Evolutionary conservation across 2,888 invertebrate genomes (phyloP).

Genomic region (Sylvicola fuscatus): DNA sequence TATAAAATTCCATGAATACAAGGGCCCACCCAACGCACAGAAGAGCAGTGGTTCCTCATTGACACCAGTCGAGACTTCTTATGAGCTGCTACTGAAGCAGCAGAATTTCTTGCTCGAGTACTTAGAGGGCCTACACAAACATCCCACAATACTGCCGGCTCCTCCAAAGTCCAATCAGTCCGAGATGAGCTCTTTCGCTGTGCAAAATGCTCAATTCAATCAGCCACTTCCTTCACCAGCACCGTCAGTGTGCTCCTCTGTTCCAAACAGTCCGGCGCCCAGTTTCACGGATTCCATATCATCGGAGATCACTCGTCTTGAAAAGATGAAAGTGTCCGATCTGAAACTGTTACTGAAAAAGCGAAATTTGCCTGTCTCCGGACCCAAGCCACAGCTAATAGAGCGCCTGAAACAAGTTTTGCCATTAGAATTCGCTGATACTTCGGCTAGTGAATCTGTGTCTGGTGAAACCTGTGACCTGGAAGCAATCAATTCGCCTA

Average conservation of each 20-base stretch:
- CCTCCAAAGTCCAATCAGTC: slow-evolving; percentile 25
- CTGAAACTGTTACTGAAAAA: slow-evolving; percentile 86
- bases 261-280: slow-evolving; percentile 21
- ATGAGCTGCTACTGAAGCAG: slow-evolving; percentile 80
- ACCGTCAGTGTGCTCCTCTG: slow-evolving; percentile 27
- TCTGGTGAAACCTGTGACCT: slow-evolving; percentile 20
- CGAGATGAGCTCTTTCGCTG: slow-evolving; percentile 3
- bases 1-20: slow-evolving; percentile 95
- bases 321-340: slow-evolving; percentile 93
- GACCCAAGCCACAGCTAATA: slow-evolving; percentile 86
- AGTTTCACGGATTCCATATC: slow-evolving; percentile 19
- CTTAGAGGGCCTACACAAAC: slow-evolving; percentile 66
- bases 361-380: slow-evolving; percentile 84
- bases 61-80: slow-evolving; percentile 48
- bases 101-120: slow-evolving; percentile 76
- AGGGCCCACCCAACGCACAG: slow-evolving; percentile 80
- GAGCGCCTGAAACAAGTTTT: slow-evolving; percentile 67
- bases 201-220: slow-evolving; percentile 10
- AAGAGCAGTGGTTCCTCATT: slow-evolving; percentile 32
- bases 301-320: slow-evolving; percentile 41
- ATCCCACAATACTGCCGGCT: slow-evolving; percentile 60
- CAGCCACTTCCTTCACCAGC: slow-evolving; percentile 31
- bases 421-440: slow-evolving; percentile 17
- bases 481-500: slow-evolving; percentile 16
- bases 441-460: slow-evolving; percentile 12